Percentiles rank a stretch among this genome's conserved stretches.
These are phyloP conservation scores for Lasioglossum albipes DNA, from an alignment of 1,140 invertebrate genomes.

Conservation along the genomic window DNA sequence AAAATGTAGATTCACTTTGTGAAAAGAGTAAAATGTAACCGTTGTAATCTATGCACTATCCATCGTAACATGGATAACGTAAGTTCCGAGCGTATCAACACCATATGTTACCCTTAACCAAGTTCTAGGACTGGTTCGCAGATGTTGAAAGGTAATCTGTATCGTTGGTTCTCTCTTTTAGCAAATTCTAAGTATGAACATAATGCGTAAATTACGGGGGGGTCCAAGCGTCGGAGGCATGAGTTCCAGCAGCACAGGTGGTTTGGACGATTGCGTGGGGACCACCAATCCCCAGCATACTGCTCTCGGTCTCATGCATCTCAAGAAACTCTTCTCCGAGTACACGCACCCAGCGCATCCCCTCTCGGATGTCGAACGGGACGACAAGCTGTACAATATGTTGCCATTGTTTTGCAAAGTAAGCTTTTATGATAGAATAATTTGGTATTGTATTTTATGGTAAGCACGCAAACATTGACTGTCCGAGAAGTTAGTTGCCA, in stretches of 20 bases:
- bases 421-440: conserved; percentile 56
- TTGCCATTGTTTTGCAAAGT: conserved; percentile 99
- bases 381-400: conserved; percentile 98
- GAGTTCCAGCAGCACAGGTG: conserved; percentile 74
- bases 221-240: conserved; percentile 76
- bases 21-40: conserved; percentile 32
- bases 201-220: conserved; percentile 91
- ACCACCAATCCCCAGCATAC: conserved; percentile 86
- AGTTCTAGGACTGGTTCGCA: background rate
- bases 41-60: conserved; percentile 36
- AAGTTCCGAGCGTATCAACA: conserved; percentile 28
- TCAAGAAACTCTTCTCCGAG: conserved; percentile 97
- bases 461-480: too few relatives aligned
- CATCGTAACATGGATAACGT: conserved; percentile 27
- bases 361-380: conserved; percentile 90
- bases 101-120: background rate
- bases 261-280: conserved; percentile 78
- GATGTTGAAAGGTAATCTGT: background rate
- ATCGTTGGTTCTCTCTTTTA: conserved; percentile 38
- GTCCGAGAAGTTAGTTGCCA: too few relatives aligned
- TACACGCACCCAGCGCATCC: conserved; percentile 92
- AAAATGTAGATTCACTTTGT: conserved; percentile 15
- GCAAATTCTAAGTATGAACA: conserved; percentile 85
- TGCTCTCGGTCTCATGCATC: conserved; percentile 94
- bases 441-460: too few relatives aligned